Conservation (phyloP, 2,113 vertebrate species). For the Scatophagus argus region DNA sequence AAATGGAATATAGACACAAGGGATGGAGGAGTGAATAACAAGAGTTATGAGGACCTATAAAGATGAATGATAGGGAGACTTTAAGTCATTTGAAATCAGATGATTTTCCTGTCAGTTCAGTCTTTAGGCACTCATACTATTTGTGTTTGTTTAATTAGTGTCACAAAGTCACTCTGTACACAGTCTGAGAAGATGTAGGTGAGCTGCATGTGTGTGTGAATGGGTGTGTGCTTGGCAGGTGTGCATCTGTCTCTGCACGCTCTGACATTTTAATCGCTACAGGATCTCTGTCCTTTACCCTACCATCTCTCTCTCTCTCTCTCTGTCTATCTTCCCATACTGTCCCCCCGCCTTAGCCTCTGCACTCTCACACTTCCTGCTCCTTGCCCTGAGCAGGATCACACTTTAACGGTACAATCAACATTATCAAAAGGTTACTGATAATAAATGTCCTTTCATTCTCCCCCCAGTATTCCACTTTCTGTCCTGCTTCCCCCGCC, state of each 20-base stretch:
- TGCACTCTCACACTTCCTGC: constrained; percentile 30
- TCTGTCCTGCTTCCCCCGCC: constrained; percentile 15
- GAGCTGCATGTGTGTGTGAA: not conserved
- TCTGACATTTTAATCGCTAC: constrained; percentile 74
- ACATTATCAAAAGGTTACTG: constrained; percentile 56
- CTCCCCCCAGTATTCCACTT: constrained; percentile 12
- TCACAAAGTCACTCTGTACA: constrained; percentile 29
- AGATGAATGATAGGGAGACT: constrained; percentile 21
- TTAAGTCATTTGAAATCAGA: constrained; percentile 31
- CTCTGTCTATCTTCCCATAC: constrained; percentile 31
- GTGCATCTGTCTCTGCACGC: constrained; percentile 47
- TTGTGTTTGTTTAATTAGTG: constrained; percentile 52
- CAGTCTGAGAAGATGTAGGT: constrained; percentile 33
- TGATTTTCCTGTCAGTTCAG: constrained; percentile 27
- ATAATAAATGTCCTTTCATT: constrained; percentile 44
- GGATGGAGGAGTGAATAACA: not conserved
- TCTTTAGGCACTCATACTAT: constrained; percentile 9
- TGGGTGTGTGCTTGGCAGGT: constrained; percentile 36
- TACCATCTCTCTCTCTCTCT: constrained; percentile 18
- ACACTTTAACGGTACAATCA: constrained; percentile 28
- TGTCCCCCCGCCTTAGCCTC: constrained; percentile 13
- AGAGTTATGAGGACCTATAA: constrained; percentile 2
- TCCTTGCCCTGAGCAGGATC: constrained; percentile 27
- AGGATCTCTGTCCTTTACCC: constrained; percentile 59
- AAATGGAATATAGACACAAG: not conserved